Evolutionary conservation across 2,797 vertebrate genomes (phyloP).

Genomic region (Anisognathus igniventris): DNA sequence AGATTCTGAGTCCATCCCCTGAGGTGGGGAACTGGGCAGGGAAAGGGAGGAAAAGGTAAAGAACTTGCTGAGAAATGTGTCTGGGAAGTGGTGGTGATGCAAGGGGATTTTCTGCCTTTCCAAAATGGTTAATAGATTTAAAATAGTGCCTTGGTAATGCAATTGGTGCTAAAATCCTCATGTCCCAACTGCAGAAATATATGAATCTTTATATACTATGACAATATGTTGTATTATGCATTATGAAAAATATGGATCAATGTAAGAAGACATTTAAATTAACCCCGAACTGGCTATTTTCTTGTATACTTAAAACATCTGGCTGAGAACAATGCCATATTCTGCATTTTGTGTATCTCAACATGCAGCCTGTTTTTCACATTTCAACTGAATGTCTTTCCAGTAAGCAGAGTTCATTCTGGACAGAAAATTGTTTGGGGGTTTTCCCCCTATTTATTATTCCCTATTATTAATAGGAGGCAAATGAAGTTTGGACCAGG

Average conservation of each 20-base stretch:
- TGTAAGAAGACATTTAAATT: background rate
- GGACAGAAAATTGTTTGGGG: background rate
- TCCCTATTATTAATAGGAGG: background rate
- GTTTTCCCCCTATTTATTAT: background rate
- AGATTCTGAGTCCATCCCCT: background rate
- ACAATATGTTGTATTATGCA: background rate
- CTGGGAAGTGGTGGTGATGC: background rate
- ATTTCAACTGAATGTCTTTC: background rate
- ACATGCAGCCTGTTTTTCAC: background rate
- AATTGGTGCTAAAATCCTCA: background rate
- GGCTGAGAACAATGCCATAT: background rate
- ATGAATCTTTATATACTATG: background rate
- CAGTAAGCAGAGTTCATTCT: background rate
- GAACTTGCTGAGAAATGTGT: background rate
- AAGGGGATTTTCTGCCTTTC: background rate
- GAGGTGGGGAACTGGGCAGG: background rate
- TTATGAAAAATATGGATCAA: background rate
- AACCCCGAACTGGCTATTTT: background rate
- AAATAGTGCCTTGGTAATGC: background rate
- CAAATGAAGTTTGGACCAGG: background rate
- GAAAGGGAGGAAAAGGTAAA: background rate
- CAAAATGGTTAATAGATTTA: background rate
- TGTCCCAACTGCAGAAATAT: background rate
- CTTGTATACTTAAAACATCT: constrained; percentile 30
- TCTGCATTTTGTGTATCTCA: background rate